phyloP scores from a whole-genome alignment of 1,140 invertebrate genomes.

The Macrocentrus cingulum region DNA sequence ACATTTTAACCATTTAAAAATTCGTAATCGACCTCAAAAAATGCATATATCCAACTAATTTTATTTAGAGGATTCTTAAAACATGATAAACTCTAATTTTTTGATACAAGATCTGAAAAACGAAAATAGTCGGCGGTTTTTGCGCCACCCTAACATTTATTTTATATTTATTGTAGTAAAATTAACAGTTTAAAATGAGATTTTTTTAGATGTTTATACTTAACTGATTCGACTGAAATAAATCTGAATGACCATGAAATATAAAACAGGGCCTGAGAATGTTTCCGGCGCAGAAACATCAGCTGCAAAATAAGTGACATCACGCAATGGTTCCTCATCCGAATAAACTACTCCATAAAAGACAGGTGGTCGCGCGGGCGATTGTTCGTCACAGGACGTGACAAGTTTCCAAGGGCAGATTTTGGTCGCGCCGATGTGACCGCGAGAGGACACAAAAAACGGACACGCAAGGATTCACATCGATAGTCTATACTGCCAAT shows the following conservation, averaged over 20 bases:
- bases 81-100: too few relatives aligned
- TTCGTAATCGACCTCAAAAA: too few relatives aligned
- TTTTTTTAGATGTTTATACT: background rate
- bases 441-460: constrained; percentile 3
- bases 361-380: constrained; percentile 36
- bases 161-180: too few relatives aligned
- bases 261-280: constrained; percentile 3
- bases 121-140: too few relatives aligned
- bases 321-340: constrained; percentile 38
- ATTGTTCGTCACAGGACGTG: constrained; percentile 23
- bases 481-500: too few relatives aligned
- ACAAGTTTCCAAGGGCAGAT: constrained; percentile 23
- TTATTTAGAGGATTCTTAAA: too few relatives aligned
- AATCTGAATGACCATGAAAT: background rate
- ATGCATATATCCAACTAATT: too few relatives aligned
- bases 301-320: constrained; percentile 38
- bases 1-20: too few relatives aligned
- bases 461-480: constrained; percentile 31
- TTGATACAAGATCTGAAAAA: too few relatives aligned
- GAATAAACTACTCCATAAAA: constrained; percentile 32
- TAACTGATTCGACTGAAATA: background rate
- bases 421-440: constrained; percentile 19
- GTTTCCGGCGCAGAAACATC: constrained; percentile 43
- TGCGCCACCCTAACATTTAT: too few relatives aligned
- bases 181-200: background rate